Evolutionary conservation across 2,888 invertebrate genomes (phyloP).

Genomic region (Caenorhabditis sulstoni): DNA sequence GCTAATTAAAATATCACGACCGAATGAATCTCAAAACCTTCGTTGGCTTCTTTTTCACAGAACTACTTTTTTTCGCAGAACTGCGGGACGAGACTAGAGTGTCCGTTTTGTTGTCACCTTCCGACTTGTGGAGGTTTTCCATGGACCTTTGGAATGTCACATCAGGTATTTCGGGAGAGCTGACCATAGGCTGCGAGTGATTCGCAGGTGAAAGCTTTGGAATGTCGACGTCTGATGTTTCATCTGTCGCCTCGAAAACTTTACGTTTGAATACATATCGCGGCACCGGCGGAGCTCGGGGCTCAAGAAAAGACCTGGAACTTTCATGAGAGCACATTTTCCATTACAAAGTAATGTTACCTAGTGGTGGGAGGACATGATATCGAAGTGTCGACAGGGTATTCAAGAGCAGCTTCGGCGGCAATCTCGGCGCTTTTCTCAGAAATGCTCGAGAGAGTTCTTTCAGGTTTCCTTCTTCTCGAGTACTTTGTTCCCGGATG

Average conservation of each 20-base stretch:
- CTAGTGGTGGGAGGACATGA: slow-evolving; percentile 61
- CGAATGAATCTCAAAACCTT: slow-evolving; percentile 1
- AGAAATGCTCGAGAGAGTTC: slow-evolving; percentile 68
- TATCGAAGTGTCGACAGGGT: slow-evolving; percentile 49
- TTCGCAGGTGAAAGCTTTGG: slow-evolving; percentile 38
- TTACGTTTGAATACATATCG: slow-evolving; percentile 49
- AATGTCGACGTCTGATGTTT: slow-evolving; percentile 62
- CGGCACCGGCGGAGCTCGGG: slow-evolving; percentile 3
- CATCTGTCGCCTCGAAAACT: slow-evolving; percentile 55
- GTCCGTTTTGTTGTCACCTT: slow-evolving; percentile 28
- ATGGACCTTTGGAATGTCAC: slow-evolving; percentile 60
- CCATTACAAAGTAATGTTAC: not conserved
- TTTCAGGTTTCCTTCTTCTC: slow-evolving; percentile 45
- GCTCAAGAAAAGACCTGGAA: slow-evolving; percentile 55
- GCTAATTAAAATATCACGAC: not conserved
- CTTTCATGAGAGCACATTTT: not conserved
- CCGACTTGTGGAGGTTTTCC: slow-evolving; percentile 50
- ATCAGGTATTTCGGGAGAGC: slow-evolving; percentile 67
- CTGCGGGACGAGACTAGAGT: slow-evolving; percentile 10
- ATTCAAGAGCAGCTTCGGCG: slow-evolving; percentile 53
- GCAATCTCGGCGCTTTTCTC: slow-evolving; percentile 71
- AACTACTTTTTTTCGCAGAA: slow-evolving; percentile 21
- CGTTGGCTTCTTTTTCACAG: slow-evolving; percentile 25
- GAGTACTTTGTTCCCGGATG: slow-evolving; percentile 25
- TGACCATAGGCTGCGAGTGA: slow-evolving; percentile 36